phyloP scores from a whole-genome alignment of 2,888 invertebrate species.

The Eilema caniola region DNA sequence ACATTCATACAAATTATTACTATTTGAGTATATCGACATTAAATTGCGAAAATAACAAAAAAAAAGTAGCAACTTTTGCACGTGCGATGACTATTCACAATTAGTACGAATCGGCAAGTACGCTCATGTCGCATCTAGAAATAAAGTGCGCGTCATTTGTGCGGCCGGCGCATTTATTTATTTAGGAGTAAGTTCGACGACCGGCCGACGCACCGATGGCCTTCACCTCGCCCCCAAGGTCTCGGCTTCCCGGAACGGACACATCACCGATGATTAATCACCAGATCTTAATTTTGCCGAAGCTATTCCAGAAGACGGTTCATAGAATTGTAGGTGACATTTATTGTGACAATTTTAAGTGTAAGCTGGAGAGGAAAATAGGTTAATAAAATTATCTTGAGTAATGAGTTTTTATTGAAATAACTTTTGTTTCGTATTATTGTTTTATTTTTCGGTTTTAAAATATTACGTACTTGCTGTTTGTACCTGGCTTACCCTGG shows the following conservation, averaged over 20 bases:
- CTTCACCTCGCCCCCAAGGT: conserved; percentile 77
- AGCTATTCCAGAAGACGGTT: conserved; percentile 30
- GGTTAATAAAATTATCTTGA: not conserved
- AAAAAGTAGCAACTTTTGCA: not conserved
- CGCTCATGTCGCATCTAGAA: conserved; percentile 48
- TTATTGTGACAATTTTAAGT: conserved; percentile 3
- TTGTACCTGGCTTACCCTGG: no score
- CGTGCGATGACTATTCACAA: not conserved
- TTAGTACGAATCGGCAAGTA: conserved; percentile 6
- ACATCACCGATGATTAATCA: conserved; percentile 52
- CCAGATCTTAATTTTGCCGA: conserved; percentile 42
- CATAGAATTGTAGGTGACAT: conserved; percentile 15
- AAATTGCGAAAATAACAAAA: not conserved
- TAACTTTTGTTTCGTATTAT: not conserved
- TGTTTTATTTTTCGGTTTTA: conserved; percentile 1
- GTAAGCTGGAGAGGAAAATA: conserved; percentile 20
- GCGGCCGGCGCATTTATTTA: conserved; percentile 60
- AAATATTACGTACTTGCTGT: not conserved
- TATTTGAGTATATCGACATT: no score
- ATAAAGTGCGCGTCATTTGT: conserved; percentile 16
- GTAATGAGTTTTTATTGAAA: not conserved
- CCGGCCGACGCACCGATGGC: conserved; percentile 72
- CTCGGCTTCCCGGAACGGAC: conserved; percentile 55
- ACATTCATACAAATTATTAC: no score
- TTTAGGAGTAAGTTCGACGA: conserved; percentile 71